phyloP scores from a whole-genome alignment of 2,888 invertebrate species.

The Latrodectus elegans region DNA sequence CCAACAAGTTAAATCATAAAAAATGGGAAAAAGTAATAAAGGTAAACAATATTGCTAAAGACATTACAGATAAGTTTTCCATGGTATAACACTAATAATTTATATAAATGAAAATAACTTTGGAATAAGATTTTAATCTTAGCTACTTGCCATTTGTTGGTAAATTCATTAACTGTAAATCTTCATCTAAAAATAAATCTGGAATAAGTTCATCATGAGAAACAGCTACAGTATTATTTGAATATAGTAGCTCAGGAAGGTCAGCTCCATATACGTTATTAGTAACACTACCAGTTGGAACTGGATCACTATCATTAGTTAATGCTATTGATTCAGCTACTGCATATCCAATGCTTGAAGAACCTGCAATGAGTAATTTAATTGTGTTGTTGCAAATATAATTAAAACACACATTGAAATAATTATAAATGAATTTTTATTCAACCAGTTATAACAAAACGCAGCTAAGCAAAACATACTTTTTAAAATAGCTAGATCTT shows the following conservation, averaged over 20 bases:
- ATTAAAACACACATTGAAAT: not conserved
- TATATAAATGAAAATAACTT: not conserved
- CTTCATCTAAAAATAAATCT: slow-evolving; percentile 90
- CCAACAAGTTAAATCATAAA: too few relatives aligned
- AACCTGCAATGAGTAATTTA: slow-evolving; percentile 23
- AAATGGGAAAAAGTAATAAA: too few relatives aligned
- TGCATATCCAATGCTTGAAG: slow-evolving; percentile 69
- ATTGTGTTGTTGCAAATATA: too few relatives aligned
- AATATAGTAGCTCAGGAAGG: slow-evolving; percentile 65
- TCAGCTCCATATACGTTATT: slow-evolving; percentile 52
- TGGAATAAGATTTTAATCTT: not conserved
- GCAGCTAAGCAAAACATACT: too few relatives aligned
- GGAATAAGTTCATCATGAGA: slow-evolving; percentile 81
- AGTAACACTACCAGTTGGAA: slow-evolving; percentile 73
- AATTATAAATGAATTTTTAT: not conserved
- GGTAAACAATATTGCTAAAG: too few relatives aligned
- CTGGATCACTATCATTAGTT: slow-evolving; percentile 82
- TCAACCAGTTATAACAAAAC: not conserved
- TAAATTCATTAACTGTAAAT: slow-evolving; percentile 93
- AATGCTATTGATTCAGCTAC: slow-evolving; percentile 87
- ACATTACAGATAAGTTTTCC: too few relatives aligned
- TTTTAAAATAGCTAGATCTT: too few relatives aligned
- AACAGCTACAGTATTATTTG: slow-evolving; percentile 66
- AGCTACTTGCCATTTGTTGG: slow-evolving; percentile 85
- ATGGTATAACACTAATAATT: too few relatives aligned